These are phyloP conservation scores for Eclectus roratus DNA, from an alignment of 2,113 vertebrate genomes.

Conservation along the genomic window DNA sequence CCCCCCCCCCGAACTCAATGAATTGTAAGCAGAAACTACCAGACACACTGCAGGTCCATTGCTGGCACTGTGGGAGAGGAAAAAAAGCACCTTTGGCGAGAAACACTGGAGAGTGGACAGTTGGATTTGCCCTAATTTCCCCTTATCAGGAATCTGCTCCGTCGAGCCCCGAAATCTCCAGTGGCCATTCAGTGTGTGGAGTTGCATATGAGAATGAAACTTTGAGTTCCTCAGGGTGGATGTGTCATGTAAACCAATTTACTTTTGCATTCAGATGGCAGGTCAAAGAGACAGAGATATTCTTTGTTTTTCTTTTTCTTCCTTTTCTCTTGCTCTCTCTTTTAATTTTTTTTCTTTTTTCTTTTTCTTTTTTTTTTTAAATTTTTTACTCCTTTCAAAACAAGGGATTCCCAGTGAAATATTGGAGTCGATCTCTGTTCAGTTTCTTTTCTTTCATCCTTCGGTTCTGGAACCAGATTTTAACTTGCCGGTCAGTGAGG, in stretches of 20 bases:
- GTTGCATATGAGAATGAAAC: conserved; percentile 69
- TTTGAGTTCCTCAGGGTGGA: conserved; percentile 73
- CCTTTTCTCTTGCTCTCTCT: neutral
- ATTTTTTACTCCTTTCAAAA: conserved; percentile 77
- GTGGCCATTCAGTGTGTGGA: conserved; percentile 75
- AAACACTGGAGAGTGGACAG: conserved; percentile 70
- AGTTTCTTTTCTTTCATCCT: conserved; percentile 99
- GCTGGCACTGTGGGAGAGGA: conserved; percentile 34
- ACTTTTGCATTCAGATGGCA: conserved; percentile 61
- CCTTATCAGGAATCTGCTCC: conserved; percentile 75
- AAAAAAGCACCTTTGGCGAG: conserved; percentile 72
- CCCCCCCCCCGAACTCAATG: conserved; percentile 48
- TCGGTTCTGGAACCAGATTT: conserved; percentile 99
- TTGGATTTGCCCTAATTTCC: conserved; percentile 76
- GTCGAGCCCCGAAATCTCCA: conserved; percentile 76
- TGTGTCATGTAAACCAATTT: conserved; percentile 73
- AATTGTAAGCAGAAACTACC: conserved; percentile 69
- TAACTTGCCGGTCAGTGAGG: conserved; percentile 97
- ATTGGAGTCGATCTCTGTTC: conserved; percentile 96
- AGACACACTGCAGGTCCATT: conserved; percentile 67
- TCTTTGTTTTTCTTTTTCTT: conserved; percentile 28
- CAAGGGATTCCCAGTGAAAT: conserved; percentile 97
- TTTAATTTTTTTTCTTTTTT: neutral
- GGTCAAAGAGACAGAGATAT: conserved; percentile 10
- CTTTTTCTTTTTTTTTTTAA: accelerated